Evolutionary conservation across 2,113 vertebrate genomes (phyloP).

Genomic region (Cebidichthys violaceus): DNA sequence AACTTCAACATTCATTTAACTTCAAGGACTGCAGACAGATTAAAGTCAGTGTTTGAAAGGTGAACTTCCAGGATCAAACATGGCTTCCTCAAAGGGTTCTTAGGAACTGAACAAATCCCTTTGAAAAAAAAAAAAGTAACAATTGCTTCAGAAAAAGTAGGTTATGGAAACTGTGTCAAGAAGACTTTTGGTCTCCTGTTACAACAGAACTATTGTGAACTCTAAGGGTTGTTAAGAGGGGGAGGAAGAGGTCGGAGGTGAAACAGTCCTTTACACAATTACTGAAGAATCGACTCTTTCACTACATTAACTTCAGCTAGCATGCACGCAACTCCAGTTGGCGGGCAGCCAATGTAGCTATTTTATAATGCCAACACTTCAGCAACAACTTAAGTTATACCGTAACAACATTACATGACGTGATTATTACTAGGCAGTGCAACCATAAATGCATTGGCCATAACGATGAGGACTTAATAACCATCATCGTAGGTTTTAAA

Average conservation of each 20-base stretch:
- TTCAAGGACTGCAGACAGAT: background rate
- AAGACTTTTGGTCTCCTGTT: background rate
- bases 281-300: background rate
- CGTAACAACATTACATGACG: background rate
- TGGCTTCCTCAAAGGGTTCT: background rate
- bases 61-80: background rate
- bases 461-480: background rate
- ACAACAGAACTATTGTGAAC: slow-evolving; percentile 19
- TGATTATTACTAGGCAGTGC: background rate
- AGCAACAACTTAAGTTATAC: background rate
- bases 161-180: background rate
- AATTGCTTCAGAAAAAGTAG: slow-evolving; percentile 7
- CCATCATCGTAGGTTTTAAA: background rate
- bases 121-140: background rate
- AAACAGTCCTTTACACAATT: background rate
- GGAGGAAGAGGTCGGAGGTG: background rate
- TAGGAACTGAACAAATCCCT: background rate
- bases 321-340: background rate
- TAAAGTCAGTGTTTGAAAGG: background rate
- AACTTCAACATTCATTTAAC: background rate
- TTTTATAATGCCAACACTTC: background rate
- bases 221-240: background rate
- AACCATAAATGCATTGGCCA: background rate
- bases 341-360: background rate
- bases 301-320: background rate